phyloP scores from a whole-genome alignment of 2,888 invertebrate genomes.

The Acronicta alni region DNA sequence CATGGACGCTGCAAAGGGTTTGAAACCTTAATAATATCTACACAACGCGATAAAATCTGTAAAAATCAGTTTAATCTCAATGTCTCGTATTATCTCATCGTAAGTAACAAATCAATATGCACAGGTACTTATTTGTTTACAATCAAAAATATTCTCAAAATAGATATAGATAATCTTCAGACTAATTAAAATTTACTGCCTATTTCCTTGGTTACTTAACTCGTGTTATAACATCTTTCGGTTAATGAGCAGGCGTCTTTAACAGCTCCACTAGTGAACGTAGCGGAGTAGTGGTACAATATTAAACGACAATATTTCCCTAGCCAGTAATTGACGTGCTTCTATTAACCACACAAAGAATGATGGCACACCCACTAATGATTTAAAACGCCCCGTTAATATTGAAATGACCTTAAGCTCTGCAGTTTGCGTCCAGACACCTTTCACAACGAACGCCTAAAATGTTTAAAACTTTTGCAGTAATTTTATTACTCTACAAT shows the following conservation, averaged over 20 bases:
- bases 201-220: conserved; percentile 4
- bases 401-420: conserved; percentile 66
- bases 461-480: conserved; percentile 63
- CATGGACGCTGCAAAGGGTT: too few relatives aligned
- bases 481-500: conserved; percentile 57
- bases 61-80: too few relatives aligned
- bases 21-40: too few relatives aligned
- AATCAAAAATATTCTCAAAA: conserved; percentile 29
- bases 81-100: too few relatives aligned
- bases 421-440: conserved; percentile 63
- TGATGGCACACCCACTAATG: conserved; percentile 76
- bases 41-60: too few relatives aligned
- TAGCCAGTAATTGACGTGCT: conserved; percentile 81
- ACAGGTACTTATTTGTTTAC: conserved; percentile 10
- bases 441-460: conserved; percentile 56
- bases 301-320: conserved; percentile 79
- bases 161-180: conserved; percentile 14
- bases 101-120: too few relatives aligned
- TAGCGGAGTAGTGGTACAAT: conserved; percentile 60
- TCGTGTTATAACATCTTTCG: conserved; percentile 15
- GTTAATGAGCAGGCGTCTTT: conserved; percentile 33
- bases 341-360: conserved; percentile 72
- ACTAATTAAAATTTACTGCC: conserved; percentile 27
- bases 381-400: conserved; percentile 66
- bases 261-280: conserved; percentile 8